Base-by-base conservation (phyloP, 2,888 invertebrate species). In the Schizaphis graminum region DNA sequence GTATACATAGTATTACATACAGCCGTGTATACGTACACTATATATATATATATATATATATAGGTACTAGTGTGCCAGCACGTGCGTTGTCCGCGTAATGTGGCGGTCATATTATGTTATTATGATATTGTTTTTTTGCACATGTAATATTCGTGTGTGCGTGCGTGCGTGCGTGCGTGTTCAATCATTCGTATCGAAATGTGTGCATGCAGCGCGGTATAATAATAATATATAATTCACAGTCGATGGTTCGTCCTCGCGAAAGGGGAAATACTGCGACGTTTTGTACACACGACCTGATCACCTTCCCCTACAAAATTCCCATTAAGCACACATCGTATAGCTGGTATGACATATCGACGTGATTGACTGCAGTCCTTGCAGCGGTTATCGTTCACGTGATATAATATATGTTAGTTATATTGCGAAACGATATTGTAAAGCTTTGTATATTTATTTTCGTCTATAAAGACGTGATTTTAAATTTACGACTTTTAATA, bases 181-280 rank as follows among this genome's bases (percentile, higher is more conserved):
- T 47, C 92, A 86, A 92, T 92, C 86, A 61, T 41, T 92, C 87
- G 57, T 61, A 87, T 92, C 92, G 47, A 61, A 61, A 21, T 13
- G 41, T 41, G 77, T 41, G 57, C 85, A 86, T 11, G 86, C 56
- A 91, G 21, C 21, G 7, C 8, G 8, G 77, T 41, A 77, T 35
- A 77, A 35, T 77, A 77, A 35, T 77, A 35, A 35, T 35, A 35
- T 35, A 35, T 35, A 35, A 77, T 77, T n/a, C 49, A 53, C 84
- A 77, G 35, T 53, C 57, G 16, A 16, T n/a, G 61, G n/a, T 24
- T 10, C 16, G 57, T 13, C 49, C 84, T 41, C 35, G 49, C 26
- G 49, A 53, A 49, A 53, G 26, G 49, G 77, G 4, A 35, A 91
- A n/a, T 61, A 61, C 11, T 7, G 13, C 61, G 91, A 92, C 91